These are phyloP conservation scores for Zygaena filipendulae DNA, from an alignment of 2,888 invertebrate species.

Conservation along the genomic window DNA sequence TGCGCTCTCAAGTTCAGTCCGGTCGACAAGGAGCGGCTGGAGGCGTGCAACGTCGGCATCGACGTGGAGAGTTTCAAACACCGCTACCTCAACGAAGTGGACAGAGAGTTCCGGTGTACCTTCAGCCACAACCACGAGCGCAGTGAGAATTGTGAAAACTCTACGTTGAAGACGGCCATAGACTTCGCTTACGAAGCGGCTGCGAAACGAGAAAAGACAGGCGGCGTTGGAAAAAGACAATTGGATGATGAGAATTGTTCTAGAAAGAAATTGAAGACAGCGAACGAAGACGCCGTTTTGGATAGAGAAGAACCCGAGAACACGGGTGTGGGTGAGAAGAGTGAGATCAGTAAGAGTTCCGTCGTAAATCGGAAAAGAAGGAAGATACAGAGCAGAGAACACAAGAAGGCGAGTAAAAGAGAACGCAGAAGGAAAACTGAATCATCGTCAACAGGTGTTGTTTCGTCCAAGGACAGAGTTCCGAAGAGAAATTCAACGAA, in stretches of 20 bases:
- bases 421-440: no score
- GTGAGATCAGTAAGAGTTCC: no score
- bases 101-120: slow-evolving; percentile 19
- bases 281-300: slow-evolving; percentile 1
- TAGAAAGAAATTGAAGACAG: neutral
- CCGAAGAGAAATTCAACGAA: no score
- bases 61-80: slow-evolving; percentile 45
- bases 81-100: slow-evolving; percentile 38
- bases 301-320: neutral
- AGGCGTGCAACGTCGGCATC: slow-evolving; percentile 25
- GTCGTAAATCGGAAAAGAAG: no score
- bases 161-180: slow-evolving; percentile 10
- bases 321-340: neutral
- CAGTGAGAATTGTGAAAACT: neutral
- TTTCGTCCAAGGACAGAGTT: no score
- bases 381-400: no score
- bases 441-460: no score
- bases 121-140: slow-evolving; percentile 19
- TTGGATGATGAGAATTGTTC: neutral
- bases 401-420: no score
- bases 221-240: neutral
- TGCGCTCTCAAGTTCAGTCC: slow-evolving; percentile 34
- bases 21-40: slow-evolving; percentile 24
- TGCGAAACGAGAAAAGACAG: slow-evolving; percentile 7
- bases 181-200: slow-evolving; percentile 20